phyloP scores from a whole-genome alignment of 2,113 vertebrate species.

The Ia io region DNA sequence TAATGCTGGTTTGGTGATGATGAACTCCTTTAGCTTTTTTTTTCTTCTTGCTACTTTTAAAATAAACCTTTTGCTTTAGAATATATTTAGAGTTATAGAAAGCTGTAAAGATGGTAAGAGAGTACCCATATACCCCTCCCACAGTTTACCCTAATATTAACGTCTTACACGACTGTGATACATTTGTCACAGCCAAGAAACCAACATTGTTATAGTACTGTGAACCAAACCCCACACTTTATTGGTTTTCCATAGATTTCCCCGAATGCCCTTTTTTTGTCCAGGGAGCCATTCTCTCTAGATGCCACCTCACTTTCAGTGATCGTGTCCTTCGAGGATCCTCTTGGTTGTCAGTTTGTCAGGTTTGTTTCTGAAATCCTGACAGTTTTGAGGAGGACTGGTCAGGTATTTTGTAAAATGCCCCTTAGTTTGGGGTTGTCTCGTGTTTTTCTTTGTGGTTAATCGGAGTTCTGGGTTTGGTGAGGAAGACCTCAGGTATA shows the following conservation, averaged over 20 bases:
- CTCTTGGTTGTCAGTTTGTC: neutral
- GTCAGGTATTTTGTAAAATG: neutral
- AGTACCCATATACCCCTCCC: rapidly evolving
- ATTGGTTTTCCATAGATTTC: neutral
- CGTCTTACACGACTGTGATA: neutral
- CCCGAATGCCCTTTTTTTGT: neutral
- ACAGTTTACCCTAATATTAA: no score
- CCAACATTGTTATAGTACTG: rapidly evolving
- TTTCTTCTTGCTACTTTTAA: neutral
- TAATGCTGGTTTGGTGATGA: no score
- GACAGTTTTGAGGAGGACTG: neutral
- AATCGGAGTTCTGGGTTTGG: neutral
- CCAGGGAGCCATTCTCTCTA: neutral
- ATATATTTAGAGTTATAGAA: neutral
- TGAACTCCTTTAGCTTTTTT: no score
- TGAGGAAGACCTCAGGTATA: neutral
- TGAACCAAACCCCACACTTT: neutral
- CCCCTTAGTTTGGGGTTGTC: neutral
- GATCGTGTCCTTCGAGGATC: neutral
- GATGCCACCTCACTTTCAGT: neutral
- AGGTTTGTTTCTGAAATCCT: neutral
- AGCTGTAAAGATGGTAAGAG: neutral
- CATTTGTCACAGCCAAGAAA: neutral
- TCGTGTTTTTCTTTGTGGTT: neutral
- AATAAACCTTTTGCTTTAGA: neutral